Percentiles rank a stretch among this genome's conserved stretches.
Evolutionary conservation across 2,888 invertebrate species (phyloP).

Genomic region (Bembecia ichneumoniformis): DNA sequence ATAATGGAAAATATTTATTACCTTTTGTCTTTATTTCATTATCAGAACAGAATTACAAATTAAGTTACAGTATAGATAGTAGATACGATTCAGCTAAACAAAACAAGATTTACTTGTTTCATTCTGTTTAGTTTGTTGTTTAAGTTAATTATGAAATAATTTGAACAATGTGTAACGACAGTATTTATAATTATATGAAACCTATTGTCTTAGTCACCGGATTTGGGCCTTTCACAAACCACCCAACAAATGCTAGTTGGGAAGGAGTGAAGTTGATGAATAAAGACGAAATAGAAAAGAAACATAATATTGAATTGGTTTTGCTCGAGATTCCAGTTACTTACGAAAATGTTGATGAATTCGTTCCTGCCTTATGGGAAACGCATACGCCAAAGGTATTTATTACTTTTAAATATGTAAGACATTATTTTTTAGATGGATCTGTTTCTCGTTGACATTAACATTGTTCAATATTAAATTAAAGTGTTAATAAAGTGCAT

Average conservation of each 20-base stretch:
- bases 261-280: constrained; percentile 79
- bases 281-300: constrained; percentile 62
- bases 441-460: too few relatives aligned
- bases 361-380: constrained; percentile 79
- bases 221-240: constrained; percentile 83
- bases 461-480: not conserved
- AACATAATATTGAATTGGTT: constrained; percentile 66
- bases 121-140: not conserved
- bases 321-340: constrained; percentile 78
- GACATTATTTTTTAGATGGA: not conserved
- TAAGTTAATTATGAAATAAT: constrained; percentile 1
- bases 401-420: constrained; percentile 1
- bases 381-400: constrained; percentile 78
- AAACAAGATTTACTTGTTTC: not conserved
- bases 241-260: constrained; percentile 87
- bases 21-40: too few relatives aligned
- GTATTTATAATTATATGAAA: constrained; percentile 29
- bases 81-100: too few relatives aligned
- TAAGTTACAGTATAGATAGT: too few relatives aligned
- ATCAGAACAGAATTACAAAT: too few relatives aligned
- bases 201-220: constrained; percentile 77
- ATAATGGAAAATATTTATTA: too few relatives aligned
- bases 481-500: too few relatives aligned
- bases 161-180: constrained; percentile 28
- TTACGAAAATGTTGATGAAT: constrained; percentile 77